Evolutionary conservation across 2,888 invertebrate genomes (phyloP).

Genomic region (Melikaiella ostensackeni): DNA sequence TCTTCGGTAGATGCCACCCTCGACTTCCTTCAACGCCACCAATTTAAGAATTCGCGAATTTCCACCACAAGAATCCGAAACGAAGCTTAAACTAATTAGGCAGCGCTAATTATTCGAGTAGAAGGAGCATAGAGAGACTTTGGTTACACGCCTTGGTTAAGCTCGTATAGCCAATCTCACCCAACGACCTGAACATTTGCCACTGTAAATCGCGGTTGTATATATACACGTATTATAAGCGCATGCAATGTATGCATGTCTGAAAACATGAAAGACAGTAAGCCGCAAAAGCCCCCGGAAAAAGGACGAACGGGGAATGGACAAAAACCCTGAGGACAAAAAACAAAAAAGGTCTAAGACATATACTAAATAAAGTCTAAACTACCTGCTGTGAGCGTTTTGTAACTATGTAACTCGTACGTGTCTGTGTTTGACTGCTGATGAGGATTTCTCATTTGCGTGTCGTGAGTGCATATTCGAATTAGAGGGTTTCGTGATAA

Average conservation of each 20-base stretch:
- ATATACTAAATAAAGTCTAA: neutral
- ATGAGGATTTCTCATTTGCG: conserved; percentile 52
- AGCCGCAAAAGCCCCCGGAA: conserved; percentile 18
- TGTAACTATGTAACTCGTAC: conserved; percentile 13
- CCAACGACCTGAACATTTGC: conserved; percentile 31
- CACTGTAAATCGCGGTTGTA: conserved; percentile 23
- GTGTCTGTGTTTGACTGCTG: conserved; percentile 49
- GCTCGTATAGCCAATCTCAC: conserved; percentile 12
- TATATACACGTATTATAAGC: conserved; percentile 8
- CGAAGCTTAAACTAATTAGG: conserved; percentile 31
- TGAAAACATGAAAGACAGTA: conserved; percentile 21
- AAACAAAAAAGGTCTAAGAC: neutral
- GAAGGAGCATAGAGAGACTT: conserved; percentile 12
- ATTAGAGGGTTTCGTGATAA: conserved; percentile 50
- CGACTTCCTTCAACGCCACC: conserved; percentile 15
- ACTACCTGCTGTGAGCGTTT: neutral
- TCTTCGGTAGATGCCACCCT: neutral
- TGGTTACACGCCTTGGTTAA: conserved; percentile 24
- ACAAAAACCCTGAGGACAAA: neutral
- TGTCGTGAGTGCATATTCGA: conserved; percentile 51
- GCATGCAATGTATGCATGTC: neutral
- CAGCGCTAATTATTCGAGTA: conserved; percentile 28
- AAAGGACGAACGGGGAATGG: conserved; percentile 5
- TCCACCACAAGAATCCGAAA: conserved; percentile 28
- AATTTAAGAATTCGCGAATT: conserved; percentile 24